Base-by-base conservation (phyloP, 2,113 vertebrate genomes). In the Larimichthys crocea region DNA sequence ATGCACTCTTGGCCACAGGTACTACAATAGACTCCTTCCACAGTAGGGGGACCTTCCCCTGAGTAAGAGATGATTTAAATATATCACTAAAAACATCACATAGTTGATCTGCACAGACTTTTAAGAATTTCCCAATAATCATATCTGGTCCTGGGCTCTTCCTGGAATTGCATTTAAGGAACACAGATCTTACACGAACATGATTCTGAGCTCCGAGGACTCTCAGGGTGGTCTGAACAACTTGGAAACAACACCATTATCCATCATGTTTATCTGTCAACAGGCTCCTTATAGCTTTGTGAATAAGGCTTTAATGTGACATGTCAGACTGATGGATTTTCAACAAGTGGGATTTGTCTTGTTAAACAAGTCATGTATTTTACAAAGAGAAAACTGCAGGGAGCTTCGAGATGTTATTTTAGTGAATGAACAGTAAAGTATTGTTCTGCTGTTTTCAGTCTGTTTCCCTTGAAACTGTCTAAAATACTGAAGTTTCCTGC, bases 261-360 rank as follows among this genome's bases (percentile, higher is more conserved):
- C 22, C 49, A 22, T n/a, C 15, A 0, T 62, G 31, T 66, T 74
- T 22, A 53, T 69, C 53, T 53, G 67, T 71, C 71, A 79, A 17
- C 76, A 52, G 24, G 19, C 29, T 10, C 46, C 50, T 52, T 42
- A 31, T 50, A 3, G 26, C 42, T 40, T 3, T 44, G 6, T 7
- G 62, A 75, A 73, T 0, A 55, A 55, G 59, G 20, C 14, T 66
- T 70, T 22, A 46, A 31, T 29, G 35, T 20, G 65, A 24, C 22
- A 26, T n/a, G 26, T 69, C 20, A 20, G 16, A 55, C 17, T 68
- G 60, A 84, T 55, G 55, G 62, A 83, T 84, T 72, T 73, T 60
- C 68, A 84, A 56, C 66, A 71, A 60, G 9, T 42, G 12, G 22
- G 57, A 56, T 66, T 9, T 26, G 3, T 67, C 10, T 52, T 35